These are phyloP conservation scores for Bos javanicus DNA, from an alignment of 2,113 vertebrate genomes.

Conservation along the genomic window DNA sequence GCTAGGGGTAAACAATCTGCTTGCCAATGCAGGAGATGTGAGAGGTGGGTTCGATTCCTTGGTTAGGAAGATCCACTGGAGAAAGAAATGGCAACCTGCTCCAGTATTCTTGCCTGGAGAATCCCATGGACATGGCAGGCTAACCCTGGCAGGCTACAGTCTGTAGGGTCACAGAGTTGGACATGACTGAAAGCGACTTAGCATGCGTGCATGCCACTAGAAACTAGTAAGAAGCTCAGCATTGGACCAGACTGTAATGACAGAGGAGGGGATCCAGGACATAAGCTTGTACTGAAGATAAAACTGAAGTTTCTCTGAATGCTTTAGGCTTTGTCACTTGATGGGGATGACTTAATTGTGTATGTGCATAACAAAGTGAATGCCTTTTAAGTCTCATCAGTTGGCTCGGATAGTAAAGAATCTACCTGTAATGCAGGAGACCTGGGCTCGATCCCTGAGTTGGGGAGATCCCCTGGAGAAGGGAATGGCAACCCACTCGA, in stretches of 20 bases:
- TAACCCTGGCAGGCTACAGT: not conserved
- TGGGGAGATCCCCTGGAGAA: not conserved
- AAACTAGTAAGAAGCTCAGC: not conserved
- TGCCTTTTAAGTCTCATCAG: not conserved
- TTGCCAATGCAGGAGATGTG: not conserved
- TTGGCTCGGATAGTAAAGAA: not conserved
- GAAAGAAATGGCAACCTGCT: not conserved
- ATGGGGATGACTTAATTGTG: not conserved
- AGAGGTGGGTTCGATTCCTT: not conserved
- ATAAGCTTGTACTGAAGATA: not conserved
- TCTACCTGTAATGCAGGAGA: not conserved
- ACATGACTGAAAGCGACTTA: not conserved
- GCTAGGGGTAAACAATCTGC: not conserved
- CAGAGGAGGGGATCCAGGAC: not conserved
- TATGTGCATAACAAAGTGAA: not conserved
- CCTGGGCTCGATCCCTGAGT: accelerated
- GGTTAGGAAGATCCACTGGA: not conserved
- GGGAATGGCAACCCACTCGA: not conserved
- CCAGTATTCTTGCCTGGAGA: not conserved
- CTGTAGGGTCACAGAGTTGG: not conserved
- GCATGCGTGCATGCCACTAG: not conserved
- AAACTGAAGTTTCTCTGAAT: not conserved
- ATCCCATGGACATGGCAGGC: not conserved
- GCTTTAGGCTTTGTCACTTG: not conserved
- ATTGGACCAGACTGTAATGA: not conserved